A percentile compares a stretch with the other conserved stretches of the same genome.
Evolutionary conservation across 2,888 invertebrate genomes (phyloP).

Genomic region (Arge pagana): DNA sequence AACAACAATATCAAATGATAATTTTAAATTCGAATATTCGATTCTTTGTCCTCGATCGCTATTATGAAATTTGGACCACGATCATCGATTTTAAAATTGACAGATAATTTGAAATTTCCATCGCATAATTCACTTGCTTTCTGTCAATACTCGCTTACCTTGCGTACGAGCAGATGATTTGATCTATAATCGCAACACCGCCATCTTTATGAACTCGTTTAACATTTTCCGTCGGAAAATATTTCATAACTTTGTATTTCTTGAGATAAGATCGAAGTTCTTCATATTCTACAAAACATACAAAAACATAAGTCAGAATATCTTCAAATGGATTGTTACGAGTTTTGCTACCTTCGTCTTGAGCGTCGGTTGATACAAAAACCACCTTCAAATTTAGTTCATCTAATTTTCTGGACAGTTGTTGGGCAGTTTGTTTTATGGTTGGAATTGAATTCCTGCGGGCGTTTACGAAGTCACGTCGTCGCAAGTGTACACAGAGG

Average conservation of each 20-base stretch:
- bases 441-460: constrained; percentile 77
- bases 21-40: not conserved
- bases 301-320: constrained; percentile 28
- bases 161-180: constrained; percentile 91
- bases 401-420: constrained; percentile 68
- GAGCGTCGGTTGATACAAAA: constrained; percentile 87
- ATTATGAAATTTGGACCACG: not conserved
- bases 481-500: constrained; percentile 82
- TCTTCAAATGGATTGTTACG: constrained; percentile 2
- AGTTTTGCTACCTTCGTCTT: constrained; percentile 58
- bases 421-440: constrained; percentile 74
- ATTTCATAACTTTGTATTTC: constrained; percentile 55
- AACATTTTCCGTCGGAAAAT: constrained; percentile 59
- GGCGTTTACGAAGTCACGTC: constrained; percentile 84
- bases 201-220: constrained; percentile 73
- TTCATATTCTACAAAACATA: constrained; percentile 58
- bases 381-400: constrained; percentile 65
- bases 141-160: constrained; percentile 55
- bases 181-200: constrained; percentile 90
- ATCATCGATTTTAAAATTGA: too few species aligned
- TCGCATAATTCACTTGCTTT: not conserved
- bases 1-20: constrained; percentile 29
- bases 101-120: too few species aligned
- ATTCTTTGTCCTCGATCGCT: not conserved
- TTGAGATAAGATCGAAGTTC: constrained; percentile 59